Base-by-base conservation (phyloP, 2,797 vertebrate species). In the Poecilia picta region DNA sequence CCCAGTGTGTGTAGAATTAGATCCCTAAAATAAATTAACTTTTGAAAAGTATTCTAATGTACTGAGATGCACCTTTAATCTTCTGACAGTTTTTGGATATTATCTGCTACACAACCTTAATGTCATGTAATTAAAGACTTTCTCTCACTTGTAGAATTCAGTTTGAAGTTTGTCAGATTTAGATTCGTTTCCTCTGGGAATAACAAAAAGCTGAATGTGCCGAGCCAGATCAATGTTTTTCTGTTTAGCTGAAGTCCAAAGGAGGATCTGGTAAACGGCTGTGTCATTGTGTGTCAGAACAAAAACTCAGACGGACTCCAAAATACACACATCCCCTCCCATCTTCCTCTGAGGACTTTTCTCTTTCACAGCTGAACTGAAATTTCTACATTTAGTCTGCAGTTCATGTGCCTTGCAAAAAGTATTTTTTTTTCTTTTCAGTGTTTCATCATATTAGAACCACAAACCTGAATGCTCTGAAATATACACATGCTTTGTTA, bases 221-320 rank as follows among this genome's bases (percentile, higher is more conserved):
- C 88, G 87, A 92, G 73, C 41, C 82, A 46, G 86, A 91, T 92
- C 89, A 86, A 91, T 89, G 85, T 80, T 89, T 91, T 88, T 81
- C 82, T 82, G 87, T 85, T 93, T 90, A 87, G 72, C 78, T 81
- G 81, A 80, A 89, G 87, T 88, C 83, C 76, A 41, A 85, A 72
- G 80, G 84, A 88, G 59, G 49, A 83, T 71, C 75, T 68, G 73
- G 80, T 76, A 53, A 41, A 20, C 46, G 73, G 80, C 68, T 76
- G 70, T 5, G 55, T 59, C 57, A 62, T 62, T 33, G 57, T 16
- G n/a, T 57, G 78, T 76, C 39, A 72, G 57, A 82, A 79, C 73
- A 76, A 82, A 55, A 55, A 82, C 82, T 81, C 80, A 71, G 88
- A 72, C 72, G 68, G 75, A 80, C 78, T 10, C 47, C 78, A 79